Base-by-base conservation (phyloP, 1,140 invertebrate species). In the Micrasema minimum region DNA sequence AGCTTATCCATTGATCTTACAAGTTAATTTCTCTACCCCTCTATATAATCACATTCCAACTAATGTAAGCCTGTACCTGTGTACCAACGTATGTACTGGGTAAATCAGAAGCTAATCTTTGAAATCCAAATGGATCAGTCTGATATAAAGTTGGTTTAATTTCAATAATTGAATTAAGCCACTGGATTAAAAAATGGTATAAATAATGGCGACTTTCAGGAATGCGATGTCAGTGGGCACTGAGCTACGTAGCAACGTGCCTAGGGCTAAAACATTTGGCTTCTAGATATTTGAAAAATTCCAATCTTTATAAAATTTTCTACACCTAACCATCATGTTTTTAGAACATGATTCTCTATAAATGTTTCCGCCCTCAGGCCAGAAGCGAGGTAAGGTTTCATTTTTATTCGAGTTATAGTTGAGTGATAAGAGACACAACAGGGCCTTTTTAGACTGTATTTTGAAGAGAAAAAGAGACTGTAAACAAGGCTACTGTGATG, bases 201-300 rank as follows among this genome's bases (percentile, higher is more conserved):
- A 64, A 64, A 64, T 64, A 26, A 23, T n/a, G 43, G 23, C 45
- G 41, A 26, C 2, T 11, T 2, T 1, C 4, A 43, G 10, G 10
- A 43, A 35, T 41, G 16, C 37, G 11, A 48, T 62, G 67, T 71
- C 72, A 74, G 72, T 74, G 45, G 72, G 46, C 72, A 74, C 72
- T 66, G 66, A 31, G 66, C 67, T 48, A 7, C 59, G 53, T 22
- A 62, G 72, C 50, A 64, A 69, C 53, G 72, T 74, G 72, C 65
- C 72, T 74, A 74, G 72, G 72, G 55, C 67, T 53, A 41, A 20
- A 26, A n/a, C n/a, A n/a, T n/a, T 37, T 46, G 53, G 12, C n/a
- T 50, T 50, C 38, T 38, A 50, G 38, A 6, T 22, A 62, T 51
- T 50, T 50, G 22, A 2, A 23, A 46, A 46, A 46, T n/a, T 31